Percentiles rank a stretch among this genome's conserved stretches.
Conservation (phyloP, 1,140 invertebrate species). For the Cotesia vestalis region DNA sequence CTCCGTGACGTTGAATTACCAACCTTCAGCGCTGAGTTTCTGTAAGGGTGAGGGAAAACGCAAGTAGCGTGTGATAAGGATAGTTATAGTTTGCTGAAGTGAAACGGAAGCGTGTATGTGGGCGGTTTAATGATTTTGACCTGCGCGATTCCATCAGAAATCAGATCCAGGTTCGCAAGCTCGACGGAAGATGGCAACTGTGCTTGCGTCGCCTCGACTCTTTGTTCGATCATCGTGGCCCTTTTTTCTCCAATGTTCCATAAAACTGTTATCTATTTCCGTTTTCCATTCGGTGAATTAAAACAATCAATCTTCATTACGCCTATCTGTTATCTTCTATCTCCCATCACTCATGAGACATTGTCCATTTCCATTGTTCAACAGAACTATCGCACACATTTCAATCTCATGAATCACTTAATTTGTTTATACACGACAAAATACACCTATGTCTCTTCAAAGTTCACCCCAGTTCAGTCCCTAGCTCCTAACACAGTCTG, state of each 20-base stretch:
- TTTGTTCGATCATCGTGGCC: not conserved
- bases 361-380: too few species aligned
- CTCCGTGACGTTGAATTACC: conserved; percentile 44
- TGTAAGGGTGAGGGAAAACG: conserved; percentile 30
- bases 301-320: too few species aligned
- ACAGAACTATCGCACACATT: too few species aligned
- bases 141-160: conserved; percentile 31
- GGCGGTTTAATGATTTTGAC: conserved; percentile 41
- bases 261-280: not conserved
- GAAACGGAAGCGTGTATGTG: conserved; percentile 23
- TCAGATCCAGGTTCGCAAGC: conserved; percentile 37
- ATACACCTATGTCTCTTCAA: too few species aligned
- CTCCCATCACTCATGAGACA: too few species aligned
- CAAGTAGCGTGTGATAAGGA: not conserved
- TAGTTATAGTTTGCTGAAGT: conserved; percentile 27
- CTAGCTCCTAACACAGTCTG: too few species aligned
- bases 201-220: not conserved
- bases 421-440: too few species aligned
- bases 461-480: too few species aligned
- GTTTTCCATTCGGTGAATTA: too few species aligned
- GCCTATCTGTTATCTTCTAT: too few species aligned
- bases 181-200: conserved; percentile 56
- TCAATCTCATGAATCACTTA: too few species aligned
- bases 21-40: conserved; percentile 41
- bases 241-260: too few species aligned